Base-by-base conservation (phyloP, 2,113 vertebrate genomes). In the Oncorhynchus tshawytscha region DNA sequence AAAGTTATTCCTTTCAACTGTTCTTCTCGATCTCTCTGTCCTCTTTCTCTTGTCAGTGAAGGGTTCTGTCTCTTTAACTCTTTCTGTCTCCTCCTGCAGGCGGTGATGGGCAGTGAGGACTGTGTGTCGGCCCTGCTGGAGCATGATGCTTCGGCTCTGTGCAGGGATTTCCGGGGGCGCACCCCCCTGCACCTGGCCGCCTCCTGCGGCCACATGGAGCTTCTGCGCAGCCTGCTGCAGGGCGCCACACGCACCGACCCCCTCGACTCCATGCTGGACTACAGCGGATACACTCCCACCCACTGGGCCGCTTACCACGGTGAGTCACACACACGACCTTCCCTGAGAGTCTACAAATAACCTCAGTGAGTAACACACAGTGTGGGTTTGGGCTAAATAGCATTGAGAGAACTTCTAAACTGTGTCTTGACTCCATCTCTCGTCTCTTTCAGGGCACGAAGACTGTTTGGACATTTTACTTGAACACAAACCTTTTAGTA, bases 241-340 rank as follows among this genome's bases (percentile, higher is more conserved):
- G 95, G 95, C 2, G 94, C 95, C 4, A 87, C 93, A 65, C 95
- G 95, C 84, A 92, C 93, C 15, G 96, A 99, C 88, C 95, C 96
- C 70, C 91, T 97, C 85, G 97, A 99, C 87, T 93, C 95, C 0
- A 93, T 95, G 79, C 93, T 97, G 85, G 97, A 99, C 84, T 96
- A 95, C 89, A 96, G 94, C 2, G 95, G 96, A 72, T 97, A 95
- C 94, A 97, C 95, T 2, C 97, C 97, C 62, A 93, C 95, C 86
- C 97, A 98, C 94, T 99, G 97, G 96, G 97, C 97, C 78, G 96
- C 96, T 13, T 96, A 98, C 92, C 95, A 96, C 7, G 97, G 97
- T 99, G 74, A 89, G 91, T 65, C 71, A 39, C 12, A 67, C 54
- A 64, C 34, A 70, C 31, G 2, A 8, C 24, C 18, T 9, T 8